Conservation (phyloP, 2,888 invertebrate genomes). For the Leuctra nigra region DNA sequence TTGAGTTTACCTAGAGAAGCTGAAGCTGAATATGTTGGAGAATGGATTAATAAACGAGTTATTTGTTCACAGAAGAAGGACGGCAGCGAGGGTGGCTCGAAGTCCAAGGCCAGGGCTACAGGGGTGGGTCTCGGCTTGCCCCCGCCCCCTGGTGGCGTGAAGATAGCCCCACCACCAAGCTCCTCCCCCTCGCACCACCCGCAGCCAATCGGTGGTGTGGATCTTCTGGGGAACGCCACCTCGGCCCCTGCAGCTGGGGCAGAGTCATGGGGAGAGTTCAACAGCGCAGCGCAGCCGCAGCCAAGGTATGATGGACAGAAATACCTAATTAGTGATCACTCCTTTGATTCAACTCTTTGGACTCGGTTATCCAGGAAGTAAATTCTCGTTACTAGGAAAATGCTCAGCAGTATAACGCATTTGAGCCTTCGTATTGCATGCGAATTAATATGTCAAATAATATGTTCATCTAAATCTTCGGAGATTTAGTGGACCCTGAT, state of each 20-base stretch:
- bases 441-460: too few relatives aligned
- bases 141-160: conserved; percentile 58
- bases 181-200: conserved; percentile 33
- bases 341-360: too few relatives aligned
- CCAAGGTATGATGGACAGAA: conserved; percentile 26
- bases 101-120: conserved; percentile 56
- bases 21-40: too few relatives aligned
- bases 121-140: conserved; percentile 54
- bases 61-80: conserved; percentile 93
- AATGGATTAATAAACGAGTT: too few relatives aligned
- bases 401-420: too few relatives aligned
- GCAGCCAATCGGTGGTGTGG: conserved; percentile 24
- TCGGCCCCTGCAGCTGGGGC: conserved; percentile 51
- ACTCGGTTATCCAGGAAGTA: too few relatives aligned
- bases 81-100: conserved; percentile 65
- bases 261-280: conserved; percentile 74
- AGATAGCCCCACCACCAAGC: conserved; percentile 57
- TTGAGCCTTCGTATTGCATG: too few relatives aligned
- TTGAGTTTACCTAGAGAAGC: too few relatives aligned
- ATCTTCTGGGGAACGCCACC: conserved; percentile 48
- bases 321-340: too few relatives aligned
- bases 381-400: too few relatives aligned
- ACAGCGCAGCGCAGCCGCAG: conserved; percentile 46
- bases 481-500: too few relatives aligned
- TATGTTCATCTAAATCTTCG: too few relatives aligned